phyloP scores from a whole-genome alignment of 2,797 vertebrate species.

The Enteromius treurensis region DNA sequence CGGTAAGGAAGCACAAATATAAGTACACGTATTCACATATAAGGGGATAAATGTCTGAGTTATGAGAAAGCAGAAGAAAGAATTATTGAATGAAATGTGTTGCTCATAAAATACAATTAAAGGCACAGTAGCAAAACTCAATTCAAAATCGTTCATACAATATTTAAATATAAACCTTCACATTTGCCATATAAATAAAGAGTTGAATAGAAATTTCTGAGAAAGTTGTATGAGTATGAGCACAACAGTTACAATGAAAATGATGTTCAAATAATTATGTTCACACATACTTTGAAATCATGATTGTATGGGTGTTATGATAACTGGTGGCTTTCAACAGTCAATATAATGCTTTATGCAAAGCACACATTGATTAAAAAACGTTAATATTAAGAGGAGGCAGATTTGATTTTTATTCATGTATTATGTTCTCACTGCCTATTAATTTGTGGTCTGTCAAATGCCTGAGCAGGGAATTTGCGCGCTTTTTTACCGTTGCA shows the following conservation, averaged over 20 bases:
- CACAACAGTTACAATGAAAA: neutral
- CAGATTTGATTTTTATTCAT: conserved; percentile 12
- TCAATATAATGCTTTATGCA: neutral
- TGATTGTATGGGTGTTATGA: neutral
- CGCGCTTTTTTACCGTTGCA: neutral
- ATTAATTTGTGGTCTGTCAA: neutral
- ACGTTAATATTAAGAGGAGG: neutral
- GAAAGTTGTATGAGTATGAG: neutral
- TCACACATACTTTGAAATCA: neutral
- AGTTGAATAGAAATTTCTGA: neutral
- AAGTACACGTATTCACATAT: neutral
- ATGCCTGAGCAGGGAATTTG: no score
- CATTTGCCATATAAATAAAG: neutral
- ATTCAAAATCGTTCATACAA: neutral
- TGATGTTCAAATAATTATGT: neutral
- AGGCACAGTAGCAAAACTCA: neutral
- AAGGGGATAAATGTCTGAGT: neutral
- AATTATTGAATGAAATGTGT: neutral
- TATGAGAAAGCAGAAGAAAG: neutral
- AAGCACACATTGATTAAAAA: neutral
- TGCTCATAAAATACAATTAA: neutral
- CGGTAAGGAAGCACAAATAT: neutral
- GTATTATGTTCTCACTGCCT: neutral
- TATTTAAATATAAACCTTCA: neutral
- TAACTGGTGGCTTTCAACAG: neutral